Base-by-base conservation (phyloP, 2,113 vertebrate species). In the Toxotes chatareus region DNA sequence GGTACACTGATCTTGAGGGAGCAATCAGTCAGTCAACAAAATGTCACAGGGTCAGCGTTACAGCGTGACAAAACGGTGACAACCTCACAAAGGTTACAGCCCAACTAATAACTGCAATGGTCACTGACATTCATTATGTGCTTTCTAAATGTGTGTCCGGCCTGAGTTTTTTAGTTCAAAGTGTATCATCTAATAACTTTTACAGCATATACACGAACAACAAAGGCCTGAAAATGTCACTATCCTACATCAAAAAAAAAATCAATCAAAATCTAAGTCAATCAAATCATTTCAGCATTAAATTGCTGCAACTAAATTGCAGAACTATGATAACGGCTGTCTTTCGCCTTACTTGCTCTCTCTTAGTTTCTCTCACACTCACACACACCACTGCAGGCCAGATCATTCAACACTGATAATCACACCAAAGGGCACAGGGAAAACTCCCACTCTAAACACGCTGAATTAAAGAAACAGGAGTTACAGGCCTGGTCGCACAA, bases 1-100 rank as follows among this genome's bases (percentile, higher is more conserved):
- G 93, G 91, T 85, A 76, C 73, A 16, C 53, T 38, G 60, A 93
- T 89, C 93, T 87, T 82, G 73, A 87, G 92, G 90, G 91, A 92
- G 86, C 90, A 80, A 92, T 93, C 91, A 90, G 92, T 92, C 91
- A 89, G 88, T 92, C 90, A 90, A 93, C 92, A 87, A 93, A 94
- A 94, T 93, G 93, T 93, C 93, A 93, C 79, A 64, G 85, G 88
- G 88, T 91, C 90, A 84, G 78, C 73, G 68, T 86, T 88, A 88
- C 84, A 63, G 84, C 59, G 49, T 68, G 86, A 88, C 91, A 88
- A 68, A 84, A 88, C 79, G 69, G 44, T 65, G 76, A 88, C 88
- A 84, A 92, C 93, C 89, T 90, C 78, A 91, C 91, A 92, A 93
- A 94, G 93, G 93, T 92, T 93, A 92, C 69, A 77, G 88, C 84